phyloP scores from a whole-genome alignment of 2,888 invertebrate genomes.

The Trichogramma dendrolimi region DNA sequence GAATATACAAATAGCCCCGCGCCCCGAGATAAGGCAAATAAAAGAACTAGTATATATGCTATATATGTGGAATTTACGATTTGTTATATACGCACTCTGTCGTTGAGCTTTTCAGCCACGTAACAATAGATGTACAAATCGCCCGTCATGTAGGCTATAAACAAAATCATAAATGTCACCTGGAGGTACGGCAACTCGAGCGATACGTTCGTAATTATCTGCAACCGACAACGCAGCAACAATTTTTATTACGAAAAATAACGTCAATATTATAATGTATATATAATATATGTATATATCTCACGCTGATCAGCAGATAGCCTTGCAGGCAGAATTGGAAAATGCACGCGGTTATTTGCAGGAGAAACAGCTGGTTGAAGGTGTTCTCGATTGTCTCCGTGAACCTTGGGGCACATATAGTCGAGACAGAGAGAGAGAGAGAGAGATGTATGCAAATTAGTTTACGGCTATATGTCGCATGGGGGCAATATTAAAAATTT shows the following conservation, averaged over 20 bases:
- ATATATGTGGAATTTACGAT: too few relatives aligned
- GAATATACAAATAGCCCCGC: too few relatives aligned
- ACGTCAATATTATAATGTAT: neutral
- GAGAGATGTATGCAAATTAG: too few relatives aligned
- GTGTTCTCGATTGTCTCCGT: slow-evolving; percentile 34
- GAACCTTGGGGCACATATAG: slow-evolving; percentile 29
- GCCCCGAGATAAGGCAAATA: too few relatives aligned
- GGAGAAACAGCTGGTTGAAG: slow-evolving; percentile 38
- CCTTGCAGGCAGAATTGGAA: slow-evolving; percentile 39
- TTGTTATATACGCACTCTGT: slow-evolving; percentile 7
- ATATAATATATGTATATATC: neutral
- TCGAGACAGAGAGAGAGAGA: too few relatives aligned
- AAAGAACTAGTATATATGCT: too few relatives aligned
- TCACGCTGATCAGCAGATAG: slow-evolving; percentile 36
- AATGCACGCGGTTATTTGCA: slow-evolving; percentile 36
- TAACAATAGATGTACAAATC: slow-evolving; percentile 25
- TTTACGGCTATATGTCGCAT: too few relatives aligned
- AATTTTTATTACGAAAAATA: neutral
- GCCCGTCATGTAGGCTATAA: slow-evolving; percentile 13
- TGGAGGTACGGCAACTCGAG: slow-evolving; percentile 14
- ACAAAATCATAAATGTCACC: slow-evolving; percentile 15
- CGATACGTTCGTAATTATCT: neutral
- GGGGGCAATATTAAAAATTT: neutral
- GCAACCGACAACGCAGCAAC: too few relatives aligned
- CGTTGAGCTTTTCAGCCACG: slow-evolving; percentile 19